These are phyloP conservation scores for Junonia oenone DNA, from an alignment of 2,888 invertebrate species.

Conservation along the genomic window DNA sequence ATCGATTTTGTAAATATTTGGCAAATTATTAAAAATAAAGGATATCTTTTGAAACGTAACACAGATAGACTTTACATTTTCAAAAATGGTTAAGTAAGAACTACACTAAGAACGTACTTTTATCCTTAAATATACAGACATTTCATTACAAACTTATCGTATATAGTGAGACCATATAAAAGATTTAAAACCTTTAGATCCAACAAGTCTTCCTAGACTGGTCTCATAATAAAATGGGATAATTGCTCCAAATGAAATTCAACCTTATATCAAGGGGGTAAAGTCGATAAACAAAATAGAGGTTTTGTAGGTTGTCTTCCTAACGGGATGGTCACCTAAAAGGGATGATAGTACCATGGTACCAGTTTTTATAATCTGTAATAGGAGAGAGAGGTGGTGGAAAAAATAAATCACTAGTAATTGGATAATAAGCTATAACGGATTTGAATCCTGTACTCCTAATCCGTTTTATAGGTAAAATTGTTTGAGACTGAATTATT, in stretches of 20 bases:
- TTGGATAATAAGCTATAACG: conserved; percentile 1
- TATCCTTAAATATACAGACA: background rate
- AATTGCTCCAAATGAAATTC: background rate
- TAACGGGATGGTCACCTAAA: conserved; percentile 51
- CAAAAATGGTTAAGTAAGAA: too few relatives aligned
- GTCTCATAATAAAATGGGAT: conserved; percentile 5
- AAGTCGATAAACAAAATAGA: conserved; percentile 9
- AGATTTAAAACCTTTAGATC: background rate
- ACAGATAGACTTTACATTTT: too few relatives aligned
- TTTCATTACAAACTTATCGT: background rate
- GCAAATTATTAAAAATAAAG: too few relatives aligned
- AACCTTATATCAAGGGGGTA: conserved; percentile 2
- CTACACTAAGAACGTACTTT: too few relatives aligned
- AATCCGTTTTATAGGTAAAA: background rate
- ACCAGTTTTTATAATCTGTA: conserved; percentile 14
- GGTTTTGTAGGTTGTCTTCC: conserved; percentile 26
- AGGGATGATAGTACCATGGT: conserved; percentile 44
- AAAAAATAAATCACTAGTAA: conserved; percentile 6
- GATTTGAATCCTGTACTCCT: background rate
- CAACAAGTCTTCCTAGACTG: background rate
- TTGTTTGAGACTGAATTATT: too few relatives aligned
- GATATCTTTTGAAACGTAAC: too few relatives aligned
- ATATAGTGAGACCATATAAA: background rate
- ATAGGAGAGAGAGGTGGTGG: conserved; percentile 21
- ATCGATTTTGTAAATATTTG: too few relatives aligned